Conservation (phyloP, 2,888 invertebrate genomes). For the Andrena fulva region DNA sequence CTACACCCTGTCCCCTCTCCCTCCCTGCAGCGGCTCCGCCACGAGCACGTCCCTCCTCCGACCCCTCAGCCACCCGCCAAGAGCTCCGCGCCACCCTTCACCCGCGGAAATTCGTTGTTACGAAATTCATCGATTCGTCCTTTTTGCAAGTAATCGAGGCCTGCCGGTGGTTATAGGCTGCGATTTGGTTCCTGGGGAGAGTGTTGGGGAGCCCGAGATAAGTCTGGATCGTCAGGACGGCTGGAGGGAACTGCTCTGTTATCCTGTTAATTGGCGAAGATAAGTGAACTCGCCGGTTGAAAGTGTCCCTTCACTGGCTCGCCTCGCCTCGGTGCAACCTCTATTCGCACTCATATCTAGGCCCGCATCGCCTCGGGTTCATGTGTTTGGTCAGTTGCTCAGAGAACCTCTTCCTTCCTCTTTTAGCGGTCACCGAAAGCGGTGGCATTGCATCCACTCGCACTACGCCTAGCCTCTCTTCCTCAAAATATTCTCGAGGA, state of each 20-base stretch:
- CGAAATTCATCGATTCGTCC: slow-evolving; percentile 73
- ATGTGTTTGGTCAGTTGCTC: too few species aligned
- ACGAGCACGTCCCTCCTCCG: slow-evolving; percentile 50
- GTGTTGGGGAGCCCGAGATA: neutral
- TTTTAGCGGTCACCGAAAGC: too few species aligned
- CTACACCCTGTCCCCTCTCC: slow-evolving; percentile 56
- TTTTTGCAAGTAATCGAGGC: slow-evolving; percentile 63
- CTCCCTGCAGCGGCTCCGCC: slow-evolving; percentile 41
- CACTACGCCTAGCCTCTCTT: too few species aligned
- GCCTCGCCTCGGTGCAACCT: too few species aligned
- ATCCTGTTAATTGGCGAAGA: neutral
- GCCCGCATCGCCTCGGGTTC: too few species aligned
- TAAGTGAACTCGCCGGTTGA: too few species aligned
- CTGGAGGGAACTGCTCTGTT: neutral
- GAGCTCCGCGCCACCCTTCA: slow-evolving; percentile 59
- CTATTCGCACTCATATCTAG: too few species aligned
- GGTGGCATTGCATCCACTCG: too few species aligned
- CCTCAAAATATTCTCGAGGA: too few species aligned
- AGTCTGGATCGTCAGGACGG: neutral
- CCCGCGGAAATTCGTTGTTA: slow-evolving; percentile 73
- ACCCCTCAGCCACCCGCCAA: slow-evolving; percentile 46
- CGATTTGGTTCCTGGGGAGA: neutral
- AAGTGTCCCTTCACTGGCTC: too few species aligned
- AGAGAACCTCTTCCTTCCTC: too few species aligned
- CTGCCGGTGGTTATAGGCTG: slow-evolving; percentile 25